These are phyloP conservation scores for Cyanoramphus novaezelandiae DNA, from an alignment of 2,113 vertebrate species.

Conservation along the genomic window DNA sequence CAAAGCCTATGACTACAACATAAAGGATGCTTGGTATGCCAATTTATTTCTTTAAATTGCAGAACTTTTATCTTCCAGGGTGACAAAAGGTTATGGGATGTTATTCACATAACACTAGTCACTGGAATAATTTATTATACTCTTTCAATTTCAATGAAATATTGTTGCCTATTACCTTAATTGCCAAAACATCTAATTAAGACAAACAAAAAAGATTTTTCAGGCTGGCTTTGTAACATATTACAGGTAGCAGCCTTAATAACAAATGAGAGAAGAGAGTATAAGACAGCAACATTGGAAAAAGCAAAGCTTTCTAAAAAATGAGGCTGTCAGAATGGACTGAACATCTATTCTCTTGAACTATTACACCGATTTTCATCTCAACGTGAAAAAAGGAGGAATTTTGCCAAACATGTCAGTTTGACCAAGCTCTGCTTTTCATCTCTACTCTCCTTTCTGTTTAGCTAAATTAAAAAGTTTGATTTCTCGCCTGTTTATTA, in stretches of 20 bases:
- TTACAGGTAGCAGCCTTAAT: background rate
- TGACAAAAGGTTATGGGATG: background rate
- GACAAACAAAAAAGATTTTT: background rate
- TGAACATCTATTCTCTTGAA: background rate
- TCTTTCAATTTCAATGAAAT: background rate
- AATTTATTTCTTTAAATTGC: background rate
- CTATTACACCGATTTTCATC: background rate
- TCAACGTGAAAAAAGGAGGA: background rate
- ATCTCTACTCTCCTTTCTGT: background rate
- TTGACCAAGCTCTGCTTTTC: background rate
- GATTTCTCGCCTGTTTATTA: constrained; percentile 14
- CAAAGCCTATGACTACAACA: background rate
- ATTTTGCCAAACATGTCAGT: background rate
- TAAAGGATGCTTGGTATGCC: background rate
- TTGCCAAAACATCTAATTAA: background rate
- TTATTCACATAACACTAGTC: background rate
- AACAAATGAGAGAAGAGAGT: background rate
- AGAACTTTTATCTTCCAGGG: background rate
- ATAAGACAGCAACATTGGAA: background rate
- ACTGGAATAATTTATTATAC: background rate
- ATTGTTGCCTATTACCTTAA: background rate
- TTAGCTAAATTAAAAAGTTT: background rate
- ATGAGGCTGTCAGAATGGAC: background rate
- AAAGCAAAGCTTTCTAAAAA: background rate
- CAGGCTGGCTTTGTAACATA: background rate